Percentiles rank a stretch among this genome's conserved stretches.
Conservation (phyloP, 2,888 invertebrate genomes). For the Drosophila cracens region DNA sequence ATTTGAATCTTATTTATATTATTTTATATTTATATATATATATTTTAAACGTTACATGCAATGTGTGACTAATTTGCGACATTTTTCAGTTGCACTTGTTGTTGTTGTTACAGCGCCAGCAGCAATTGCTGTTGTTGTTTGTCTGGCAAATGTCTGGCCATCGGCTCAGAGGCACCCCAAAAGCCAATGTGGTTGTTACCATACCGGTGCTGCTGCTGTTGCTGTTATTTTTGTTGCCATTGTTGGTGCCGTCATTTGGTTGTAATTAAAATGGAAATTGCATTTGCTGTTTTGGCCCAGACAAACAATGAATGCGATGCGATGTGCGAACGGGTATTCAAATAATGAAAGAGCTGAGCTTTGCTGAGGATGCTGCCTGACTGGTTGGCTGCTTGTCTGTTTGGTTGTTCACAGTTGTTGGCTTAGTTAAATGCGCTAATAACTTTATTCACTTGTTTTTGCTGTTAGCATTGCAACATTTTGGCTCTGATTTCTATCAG, state of each 20-base stretch:
- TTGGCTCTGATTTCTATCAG: slow-evolving; percentile 73
- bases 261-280: slow-evolving; percentile 81
- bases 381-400: background rate
- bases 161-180: slow-evolving; percentile 22
- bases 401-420: slow-evolving; percentile 58
- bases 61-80: slow-evolving; percentile 70
- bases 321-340: slow-evolving; percentile 30
- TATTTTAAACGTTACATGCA: slow-evolving; percentile 44
- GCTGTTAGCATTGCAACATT: slow-evolving; percentile 68
- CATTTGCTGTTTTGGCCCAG: slow-evolving; percentile 65
- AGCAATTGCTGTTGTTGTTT: slow-evolving; percentile 35
- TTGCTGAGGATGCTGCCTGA: slow-evolving; percentile 48
- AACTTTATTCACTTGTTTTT: slow-evolving; percentile 76
- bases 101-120: slow-evolving; percentile 45
- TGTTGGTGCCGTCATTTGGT: slow-evolving; percentile 60
- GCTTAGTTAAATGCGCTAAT: slow-evolving; percentile 78
- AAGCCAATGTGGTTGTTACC: slow-evolving; percentile 18
- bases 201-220: slow-evolving; percentile 7
- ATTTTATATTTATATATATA: too few relatives aligned
- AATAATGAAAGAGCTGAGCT: slow-evolving; percentile 39
- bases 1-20: background rate
- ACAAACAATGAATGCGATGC: slow-evolving; percentile 60
- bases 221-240: slow-evolving; percentile 28
- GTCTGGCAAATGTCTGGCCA: slow-evolving; percentile 69
- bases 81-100: slow-evolving; percentile 27